A percentile compares a stretch with the other conserved stretches of the same genome.
Conservation (phyloP, 2,888 invertebrate species). For the Diplazon laetatorius region DNA sequence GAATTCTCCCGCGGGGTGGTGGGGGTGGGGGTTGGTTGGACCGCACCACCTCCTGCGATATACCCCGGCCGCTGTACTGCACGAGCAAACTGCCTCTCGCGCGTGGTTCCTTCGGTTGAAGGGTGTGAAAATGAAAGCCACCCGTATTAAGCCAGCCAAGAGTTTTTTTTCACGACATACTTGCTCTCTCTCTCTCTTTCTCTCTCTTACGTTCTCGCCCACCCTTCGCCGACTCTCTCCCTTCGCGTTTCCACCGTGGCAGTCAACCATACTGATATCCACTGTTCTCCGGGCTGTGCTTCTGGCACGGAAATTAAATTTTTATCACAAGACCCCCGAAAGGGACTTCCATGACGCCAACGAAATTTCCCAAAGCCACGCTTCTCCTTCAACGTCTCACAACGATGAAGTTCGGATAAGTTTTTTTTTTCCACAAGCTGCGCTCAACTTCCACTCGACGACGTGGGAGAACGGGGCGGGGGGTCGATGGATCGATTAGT, state of each 20-base stretch:
- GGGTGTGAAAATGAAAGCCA: slow-evolving; percentile 64
- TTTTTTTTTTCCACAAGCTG: slow-evolving; percentile 48
- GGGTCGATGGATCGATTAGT: slow-evolving; percentile 57
- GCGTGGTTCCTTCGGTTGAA: slow-evolving; percentile 39
- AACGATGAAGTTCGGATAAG: slow-evolving; percentile 57
- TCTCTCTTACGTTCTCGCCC: background rate
- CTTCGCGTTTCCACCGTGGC: background rate
- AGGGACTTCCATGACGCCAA: slow-evolving; percentile 57
- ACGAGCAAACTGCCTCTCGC: slow-evolving; percentile 40
- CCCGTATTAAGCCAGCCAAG: slow-evolving; percentile 60
- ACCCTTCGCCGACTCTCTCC: too few species aligned
- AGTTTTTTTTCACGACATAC: slow-evolving; percentile 49
- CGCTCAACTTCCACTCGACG: slow-evolving; percentile 31
- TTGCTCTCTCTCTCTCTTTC: slow-evolving; percentile 11
- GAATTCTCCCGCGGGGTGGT: too few species aligned
- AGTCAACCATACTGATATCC: slow-evolving; percentile 47
- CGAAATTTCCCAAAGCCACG: slow-evolving; percentile 49
- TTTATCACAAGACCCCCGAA: slow-evolving; percentile 61
- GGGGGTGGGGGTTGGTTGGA: slow-evolving; percentile 66
- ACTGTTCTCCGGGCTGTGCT: slow-evolving; percentile 56
- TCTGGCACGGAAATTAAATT: slow-evolving; percentile 66
- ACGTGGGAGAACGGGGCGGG: too few species aligned
- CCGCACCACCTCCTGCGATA: slow-evolving; percentile 63
- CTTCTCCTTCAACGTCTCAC: slow-evolving; percentile 29
- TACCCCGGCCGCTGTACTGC: slow-evolving; percentile 4